A percentile compares a stretch with the other conserved stretches of the same genome.
phyloP scores from a whole-genome alignment of 2,888 invertebrate genomes.

The Phalangium opilio region DNA sequence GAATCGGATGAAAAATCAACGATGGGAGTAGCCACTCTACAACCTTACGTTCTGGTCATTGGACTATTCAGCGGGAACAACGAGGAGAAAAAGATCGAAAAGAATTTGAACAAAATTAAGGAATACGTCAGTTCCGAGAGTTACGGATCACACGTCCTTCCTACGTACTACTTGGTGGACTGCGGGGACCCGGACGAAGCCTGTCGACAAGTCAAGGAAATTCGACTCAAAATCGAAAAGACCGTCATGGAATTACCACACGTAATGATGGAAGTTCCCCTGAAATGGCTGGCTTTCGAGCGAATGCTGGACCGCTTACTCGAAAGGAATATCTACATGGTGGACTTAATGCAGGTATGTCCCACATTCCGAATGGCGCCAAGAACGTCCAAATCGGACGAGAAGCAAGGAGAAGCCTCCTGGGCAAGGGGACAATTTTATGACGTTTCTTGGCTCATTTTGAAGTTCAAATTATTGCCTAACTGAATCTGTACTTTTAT shows the following conservation, averaged over 20 bases:
- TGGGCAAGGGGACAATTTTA: too few relatives aligned
- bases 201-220: conserved; percentile 22
- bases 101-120: conserved; percentile 28
- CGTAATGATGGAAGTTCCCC: conserved; percentile 32
- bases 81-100: conserved; percentile 17
- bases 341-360: conserved; percentile 26
- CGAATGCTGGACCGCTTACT: conserved; percentile 27
- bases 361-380: too few relatives aligned
- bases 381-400: too few relatives aligned
- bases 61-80: not conserved
- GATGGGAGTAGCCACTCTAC: conserved; percentile 17
- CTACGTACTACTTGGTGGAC: conserved; percentile 30
- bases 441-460: too few relatives aligned
- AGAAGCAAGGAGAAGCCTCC: conserved; percentile 24
- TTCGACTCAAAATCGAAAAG: conserved; percentile 27
- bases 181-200: conserved; percentile 16
- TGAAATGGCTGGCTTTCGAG: conserved; percentile 32
- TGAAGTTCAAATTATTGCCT: too few relatives aligned
- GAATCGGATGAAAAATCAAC: not conserved
- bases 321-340: conserved; percentile 28
- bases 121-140: conserved; percentile 28
- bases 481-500: too few relatives aligned
- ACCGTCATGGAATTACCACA: conserved; percentile 28
- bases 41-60: not conserved
- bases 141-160: conserved; percentile 29